Evolutionary conservation across 2,888 invertebrate species (phyloP).

Genomic region (Meteorus colon): DNA sequence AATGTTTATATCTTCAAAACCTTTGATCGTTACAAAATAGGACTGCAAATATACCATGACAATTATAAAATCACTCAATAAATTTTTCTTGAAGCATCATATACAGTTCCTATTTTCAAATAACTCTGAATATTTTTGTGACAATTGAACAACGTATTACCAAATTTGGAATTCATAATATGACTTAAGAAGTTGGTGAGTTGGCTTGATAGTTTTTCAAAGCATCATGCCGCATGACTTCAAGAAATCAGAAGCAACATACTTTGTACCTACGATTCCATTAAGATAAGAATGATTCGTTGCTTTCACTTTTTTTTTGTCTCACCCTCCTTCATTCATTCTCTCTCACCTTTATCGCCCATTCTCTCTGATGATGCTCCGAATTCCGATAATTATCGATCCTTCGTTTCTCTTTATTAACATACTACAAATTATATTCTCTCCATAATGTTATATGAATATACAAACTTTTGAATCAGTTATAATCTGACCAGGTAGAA

Average conservation of each 20-base stretch:
- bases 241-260: slow-evolving; percentile 45
- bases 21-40: no score
- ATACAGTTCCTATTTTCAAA: no score
- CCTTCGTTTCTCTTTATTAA: neutral
- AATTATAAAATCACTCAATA: no score
- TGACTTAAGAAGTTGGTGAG: neutral
- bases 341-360: neutral
- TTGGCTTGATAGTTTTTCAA: slow-evolving; percentile 31
- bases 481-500: slow-evolving; percentile 4
- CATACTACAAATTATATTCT: neutral
- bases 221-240: slow-evolving; percentile 45
- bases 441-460: neutral
- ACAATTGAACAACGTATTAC: slow-evolving; percentile 5
- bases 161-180: neutral
- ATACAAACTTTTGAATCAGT: slow-evolving; percentile 8
- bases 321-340: slow-evolving; percentile 14
- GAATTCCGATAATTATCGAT: slow-evolving; percentile 27
- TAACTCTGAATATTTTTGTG: neutral
- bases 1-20: no score
- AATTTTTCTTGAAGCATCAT: no score
- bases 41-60: no score
- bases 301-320: slow-evolving; percentile 34
- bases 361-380: slow-evolving; percentile 1
- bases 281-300: slow-evolving; percentile 50
- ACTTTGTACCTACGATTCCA: slow-evolving; percentile 46